A percentile compares a stretch with the other conserved stretches of the same genome.
These are phyloP conservation scores for Cochlearius cochlearius DNA, from an alignment of 2,113 vertebrate genomes.

Conservation along the genomic window DNA sequence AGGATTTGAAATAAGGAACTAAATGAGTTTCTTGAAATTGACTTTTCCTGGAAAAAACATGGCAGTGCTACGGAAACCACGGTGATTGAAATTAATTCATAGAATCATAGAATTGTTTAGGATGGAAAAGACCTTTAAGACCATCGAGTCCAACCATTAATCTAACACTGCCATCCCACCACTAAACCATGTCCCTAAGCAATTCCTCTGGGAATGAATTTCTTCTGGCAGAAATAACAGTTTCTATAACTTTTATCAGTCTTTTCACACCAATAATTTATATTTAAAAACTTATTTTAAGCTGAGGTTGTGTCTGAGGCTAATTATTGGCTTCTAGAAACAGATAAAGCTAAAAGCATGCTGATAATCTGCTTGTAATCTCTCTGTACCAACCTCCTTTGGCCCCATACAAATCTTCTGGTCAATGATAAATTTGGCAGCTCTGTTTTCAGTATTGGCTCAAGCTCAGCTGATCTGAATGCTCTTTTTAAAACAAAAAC, in stretches of 20 bases:
- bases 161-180: no score
- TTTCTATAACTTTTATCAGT: not conserved
- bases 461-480: slow-evolving; percentile 22
- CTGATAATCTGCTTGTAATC: slow-evolving; percentile 57
- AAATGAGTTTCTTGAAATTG: not conserved
- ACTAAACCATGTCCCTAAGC: no score
- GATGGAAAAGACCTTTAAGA: no score
- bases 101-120: no score
- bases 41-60: not conserved
- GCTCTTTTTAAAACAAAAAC: slow-evolving; percentile 11
- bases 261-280: not conserved
- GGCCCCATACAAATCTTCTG: slow-evolving; percentile 44
- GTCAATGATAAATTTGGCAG: slow-evolving; percentile 34
- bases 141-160: no score
- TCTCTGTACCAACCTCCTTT: slow-evolving; percentile 52
- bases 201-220: not conserved
- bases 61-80: not conserved
- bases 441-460: slow-evolving; percentile 36
- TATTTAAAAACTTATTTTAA: not conserved
- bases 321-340: slow-evolving; percentile 44
- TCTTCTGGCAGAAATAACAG: not conserved
- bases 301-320: not conserved
- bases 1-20: not conserved
- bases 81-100: not conserved
- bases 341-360: slow-evolving; percentile 31